Evolutionary conservation across 1,140 invertebrate genomes (phyloP).

Genomic region (Drosophila erecta): DNA sequence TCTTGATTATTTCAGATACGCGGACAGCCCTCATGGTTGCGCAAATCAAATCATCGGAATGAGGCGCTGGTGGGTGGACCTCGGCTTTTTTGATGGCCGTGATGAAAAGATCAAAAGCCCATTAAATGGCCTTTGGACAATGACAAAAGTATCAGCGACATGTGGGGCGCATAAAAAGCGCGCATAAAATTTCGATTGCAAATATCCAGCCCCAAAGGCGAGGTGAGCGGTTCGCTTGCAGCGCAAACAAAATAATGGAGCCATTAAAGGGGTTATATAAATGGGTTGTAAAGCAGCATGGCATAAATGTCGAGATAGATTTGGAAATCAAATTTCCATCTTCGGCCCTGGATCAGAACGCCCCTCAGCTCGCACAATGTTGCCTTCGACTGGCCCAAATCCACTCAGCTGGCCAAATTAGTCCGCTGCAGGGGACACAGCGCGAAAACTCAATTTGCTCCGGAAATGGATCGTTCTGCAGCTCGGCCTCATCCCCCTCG

Average conservation of each 20-base stretch:
- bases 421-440: slow-evolving; percentile 16
- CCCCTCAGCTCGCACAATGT: slow-evolving; percentile 18
- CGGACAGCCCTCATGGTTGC: slow-evolving; percentile 19
- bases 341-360: not conserved
- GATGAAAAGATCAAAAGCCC: slow-evolving; percentile 62
- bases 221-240: not conserved
- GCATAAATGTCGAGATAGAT: not conserved
- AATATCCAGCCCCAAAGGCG: not conserved
- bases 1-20: slow-evolving; percentile 9
- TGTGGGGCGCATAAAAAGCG: not conserved
- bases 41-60: slow-evolving; percentile 44
- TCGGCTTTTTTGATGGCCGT: slow-evolving; percentile 47
- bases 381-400: slow-evolving; percentile 6
- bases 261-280: slow-evolving; percentile 2
- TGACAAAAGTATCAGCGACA: slow-evolving; percentile 16
- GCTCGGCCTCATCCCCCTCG: slow-evolving; percentile 8
- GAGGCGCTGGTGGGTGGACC: not conserved
- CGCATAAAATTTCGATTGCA: slow-evolving; percentile 9
- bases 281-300: not conserved
- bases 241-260: not conserved
- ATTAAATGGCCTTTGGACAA: slow-evolving; percentile 35
- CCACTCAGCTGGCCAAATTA: slow-evolving; percentile 40
- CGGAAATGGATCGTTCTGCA: slow-evolving; percentile 32
- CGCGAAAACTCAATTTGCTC: slow-evolving; percentile 63
- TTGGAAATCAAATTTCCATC: slow-evolving; percentile 1